Conservation (phyloP, 1,140 invertebrate species). For the Euglossa dilemma region DNA sequence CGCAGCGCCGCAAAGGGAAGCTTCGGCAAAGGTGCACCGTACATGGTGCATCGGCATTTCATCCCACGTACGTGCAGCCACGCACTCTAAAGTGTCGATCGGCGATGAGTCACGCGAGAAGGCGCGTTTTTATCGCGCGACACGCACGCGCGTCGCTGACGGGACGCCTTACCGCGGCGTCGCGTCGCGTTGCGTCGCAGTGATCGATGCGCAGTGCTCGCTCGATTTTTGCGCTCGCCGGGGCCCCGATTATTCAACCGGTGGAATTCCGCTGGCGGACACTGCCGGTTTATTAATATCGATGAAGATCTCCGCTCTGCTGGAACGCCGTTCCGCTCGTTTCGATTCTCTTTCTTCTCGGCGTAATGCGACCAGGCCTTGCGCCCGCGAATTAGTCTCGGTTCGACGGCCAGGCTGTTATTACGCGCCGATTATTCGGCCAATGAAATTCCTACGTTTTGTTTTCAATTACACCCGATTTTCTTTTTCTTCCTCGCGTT, state of each 20-base stretch:
- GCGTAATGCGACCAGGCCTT: background rate
- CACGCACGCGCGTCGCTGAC: slow-evolving; percentile 24
- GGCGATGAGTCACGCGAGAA: slow-evolving; percentile 37
- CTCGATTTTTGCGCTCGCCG: slow-evolving; percentile 7
- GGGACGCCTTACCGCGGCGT: slow-evolving; percentile 24
- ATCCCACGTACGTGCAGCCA: slow-evolving; percentile 19
- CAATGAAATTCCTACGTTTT: too few species aligned
- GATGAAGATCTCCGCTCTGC: slow-evolving; percentile 8
- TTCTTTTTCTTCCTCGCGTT: too few species aligned
- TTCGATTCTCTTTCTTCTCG: background rate
- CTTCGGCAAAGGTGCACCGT: background rate
- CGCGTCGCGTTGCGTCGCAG: slow-evolving; percentile 36
- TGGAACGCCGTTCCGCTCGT: background rate
- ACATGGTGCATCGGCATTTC: slow-evolving; percentile 15
- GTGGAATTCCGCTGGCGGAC: slow-evolving; percentile 3
- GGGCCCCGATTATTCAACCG: background rate
- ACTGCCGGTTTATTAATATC: slow-evolving; percentile 24
- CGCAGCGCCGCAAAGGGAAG: slow-evolving; percentile 3
- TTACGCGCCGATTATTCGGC: too few species aligned
- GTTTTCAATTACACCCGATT: too few species aligned
- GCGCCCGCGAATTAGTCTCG: background rate
- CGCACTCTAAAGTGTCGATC: background rate
- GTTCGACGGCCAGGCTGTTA: background rate
- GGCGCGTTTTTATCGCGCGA: slow-evolving; percentile 37
- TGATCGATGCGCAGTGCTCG: slow-evolving; percentile 47